A percentile compares a stretch with the other conserved stretches of the same genome.
Evolutionary conservation across 2,797 vertebrate species (phyloP).

Genomic region (Tamandua tetradactyla): DNA sequence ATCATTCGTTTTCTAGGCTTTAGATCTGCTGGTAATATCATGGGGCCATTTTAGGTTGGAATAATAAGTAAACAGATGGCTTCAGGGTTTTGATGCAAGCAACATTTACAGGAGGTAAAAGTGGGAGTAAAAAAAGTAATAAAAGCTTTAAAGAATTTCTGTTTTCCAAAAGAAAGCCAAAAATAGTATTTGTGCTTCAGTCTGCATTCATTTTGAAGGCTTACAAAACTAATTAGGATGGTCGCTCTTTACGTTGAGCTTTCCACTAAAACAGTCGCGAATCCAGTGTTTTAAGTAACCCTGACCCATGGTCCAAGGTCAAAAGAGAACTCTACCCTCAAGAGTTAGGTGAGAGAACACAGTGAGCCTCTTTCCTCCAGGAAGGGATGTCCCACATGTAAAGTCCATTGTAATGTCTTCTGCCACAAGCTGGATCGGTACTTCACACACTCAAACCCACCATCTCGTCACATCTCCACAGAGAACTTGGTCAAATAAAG

Average conservation of each 20-base stretch:
- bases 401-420: rapidly evolving
- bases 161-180: constrained; percentile 47
- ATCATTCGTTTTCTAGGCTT: neutral
- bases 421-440: neutral
- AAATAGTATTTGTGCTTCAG: neutral
- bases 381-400: rapidly evolving
- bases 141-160: constrained; percentile 22
- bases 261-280: neutral
- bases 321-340: neutral
- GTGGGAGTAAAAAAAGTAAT: neutral
- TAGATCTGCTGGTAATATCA: neutral
- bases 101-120: neutral
- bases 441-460: neutral
- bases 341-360: neutral
- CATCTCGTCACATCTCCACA: neutral
- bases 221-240: neutral
- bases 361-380: neutral
- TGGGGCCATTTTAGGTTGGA: neutral
- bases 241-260: neutral
- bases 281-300: neutral
- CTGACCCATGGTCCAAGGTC: rapidly evolving
- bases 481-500: neutral
- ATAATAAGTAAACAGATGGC: neutral
- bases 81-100: neutral
- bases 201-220: neutral